These are phyloP conservation scores for Axea sp. DNA, from an alignment of 2,888 invertebrate species.

Conservation along the genomic window DNA sequence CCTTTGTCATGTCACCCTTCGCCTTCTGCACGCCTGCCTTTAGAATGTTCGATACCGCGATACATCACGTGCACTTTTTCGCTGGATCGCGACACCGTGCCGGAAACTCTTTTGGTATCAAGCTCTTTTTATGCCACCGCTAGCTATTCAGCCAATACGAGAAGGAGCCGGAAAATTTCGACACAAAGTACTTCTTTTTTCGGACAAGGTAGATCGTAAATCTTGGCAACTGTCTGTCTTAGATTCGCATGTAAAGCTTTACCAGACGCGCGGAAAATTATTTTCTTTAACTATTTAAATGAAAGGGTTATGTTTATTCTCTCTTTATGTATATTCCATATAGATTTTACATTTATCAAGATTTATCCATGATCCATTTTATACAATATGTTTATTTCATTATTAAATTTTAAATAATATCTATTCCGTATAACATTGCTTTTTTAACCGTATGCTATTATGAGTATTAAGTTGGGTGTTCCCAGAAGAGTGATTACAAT, in stretches of 20 bases:
- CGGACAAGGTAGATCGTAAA: constrained; percentile 30
- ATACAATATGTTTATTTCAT: no score
- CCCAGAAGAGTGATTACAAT: constrained; percentile 67
- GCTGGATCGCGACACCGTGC: constrained; percentile 53
- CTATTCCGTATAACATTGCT: no score
- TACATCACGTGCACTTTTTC: constrained; percentile 73
- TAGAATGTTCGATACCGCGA: constrained; percentile 73
- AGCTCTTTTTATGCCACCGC: constrained; percentile 32
- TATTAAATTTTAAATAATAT: no score
- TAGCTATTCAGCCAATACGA: constrained; percentile 52
- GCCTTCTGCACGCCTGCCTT: constrained; percentile 64
- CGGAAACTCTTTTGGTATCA: constrained; percentile 66
- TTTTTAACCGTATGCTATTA: constrained; percentile 67
- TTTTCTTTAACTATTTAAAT: constrained; percentile 16
- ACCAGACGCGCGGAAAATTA: constrained; percentile 28
- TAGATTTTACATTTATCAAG: no score
- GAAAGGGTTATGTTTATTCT: not conserved
- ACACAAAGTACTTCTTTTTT: constrained; percentile 35
- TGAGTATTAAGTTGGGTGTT: constrained; percentile 33
- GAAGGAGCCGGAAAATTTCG: constrained; percentile 58
- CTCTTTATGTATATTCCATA: not conserved
- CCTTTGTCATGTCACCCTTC: constrained; percentile 55
- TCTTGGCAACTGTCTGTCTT: constrained; percentile 43
- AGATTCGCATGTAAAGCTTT: constrained; percentile 19
- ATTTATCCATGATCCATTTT: no score